Conservation (phyloP, 2,888 invertebrate species). For the Lycocerus yunnanus region DNA sequence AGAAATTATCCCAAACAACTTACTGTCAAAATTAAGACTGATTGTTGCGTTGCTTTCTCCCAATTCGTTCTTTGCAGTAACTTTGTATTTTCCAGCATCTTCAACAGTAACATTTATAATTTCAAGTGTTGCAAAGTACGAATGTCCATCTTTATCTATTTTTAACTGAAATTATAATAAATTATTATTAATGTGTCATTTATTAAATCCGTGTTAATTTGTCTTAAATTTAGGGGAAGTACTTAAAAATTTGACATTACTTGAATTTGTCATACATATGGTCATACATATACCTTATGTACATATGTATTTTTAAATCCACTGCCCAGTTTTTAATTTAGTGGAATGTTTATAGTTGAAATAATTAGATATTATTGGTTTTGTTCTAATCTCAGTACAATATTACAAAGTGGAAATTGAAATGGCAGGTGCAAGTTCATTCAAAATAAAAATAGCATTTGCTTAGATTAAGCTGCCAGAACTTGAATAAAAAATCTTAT, state of each 20-base stretch:
- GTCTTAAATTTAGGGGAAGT: neutral
- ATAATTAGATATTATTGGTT: neutral
- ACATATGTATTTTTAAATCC: slow-evolving; percentile 27
- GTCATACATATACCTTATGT: no score
- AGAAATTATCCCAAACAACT: slow-evolving; percentile 58
- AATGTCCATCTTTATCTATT: slow-evolving; percentile 90
- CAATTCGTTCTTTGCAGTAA: slow-evolving; percentile 95
- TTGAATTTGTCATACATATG: no score
- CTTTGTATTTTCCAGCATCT: slow-evolving; percentile 97
- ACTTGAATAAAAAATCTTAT: neutral
- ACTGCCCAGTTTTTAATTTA: slow-evolving; percentile 37
- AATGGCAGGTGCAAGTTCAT: neutral
- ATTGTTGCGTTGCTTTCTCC: slow-evolving; percentile 97
- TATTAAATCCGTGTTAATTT: neutral
- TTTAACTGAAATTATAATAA: slow-evolving; percentile 66
- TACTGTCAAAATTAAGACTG: slow-evolving; percentile 98
- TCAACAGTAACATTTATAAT: slow-evolving; percentile 94
- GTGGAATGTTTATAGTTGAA: slow-evolving; percentile 23
- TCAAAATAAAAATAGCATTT: slow-evolving; percentile 1
- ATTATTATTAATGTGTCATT: slow-evolving; percentile 8
- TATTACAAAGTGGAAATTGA: neutral
- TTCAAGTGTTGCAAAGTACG: slow-evolving; percentile 90
- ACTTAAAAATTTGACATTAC: no score
- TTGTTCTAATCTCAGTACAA: neutral
- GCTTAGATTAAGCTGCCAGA: neutral